phyloP scores from a whole-genome alignment of 2,113 vertebrate species.

The Xerus inauris region DNA sequence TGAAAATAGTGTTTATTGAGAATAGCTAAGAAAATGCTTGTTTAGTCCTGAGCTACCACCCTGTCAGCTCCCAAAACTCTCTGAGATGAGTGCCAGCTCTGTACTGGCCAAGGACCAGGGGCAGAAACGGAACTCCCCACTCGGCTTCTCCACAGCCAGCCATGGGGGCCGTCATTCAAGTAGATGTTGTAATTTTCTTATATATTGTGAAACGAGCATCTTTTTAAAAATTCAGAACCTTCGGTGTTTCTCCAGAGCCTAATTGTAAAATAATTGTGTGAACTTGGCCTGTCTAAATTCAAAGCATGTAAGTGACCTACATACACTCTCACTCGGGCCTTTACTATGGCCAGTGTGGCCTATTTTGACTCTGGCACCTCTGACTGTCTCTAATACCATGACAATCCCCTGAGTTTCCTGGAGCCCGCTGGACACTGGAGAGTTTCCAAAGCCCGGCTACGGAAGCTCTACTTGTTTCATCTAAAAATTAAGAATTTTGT shows the following conservation, averaged over 20 bases:
- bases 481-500: neutral
- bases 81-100: neutral
- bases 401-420: conserved; percentile 17
- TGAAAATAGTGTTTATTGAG: neutral
- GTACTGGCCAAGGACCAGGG: neutral
- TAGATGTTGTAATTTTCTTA: neutral
- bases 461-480: neutral
- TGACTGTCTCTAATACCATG: neutral
- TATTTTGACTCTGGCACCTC: conserved; percentile 67
- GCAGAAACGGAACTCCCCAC: neutral
- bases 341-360: neutral
- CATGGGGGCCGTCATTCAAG: neutral
- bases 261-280: neutral
- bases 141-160: neutral
- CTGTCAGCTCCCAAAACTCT: neutral
- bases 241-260: neutral
- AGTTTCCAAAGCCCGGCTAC: neutral
- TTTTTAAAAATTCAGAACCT: neutral
- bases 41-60: neutral
- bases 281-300: conserved; percentile 61
- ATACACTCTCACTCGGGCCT: conserved; percentile 33
- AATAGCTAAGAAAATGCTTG: neutral
- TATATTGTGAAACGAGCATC: neutral
- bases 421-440: neutral
- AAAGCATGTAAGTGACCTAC: conserved; percentile 70